These are phyloP conservation scores for Dryobates pubescens DNA, from an alignment of 2,797 vertebrate genomes.

Conservation along the genomic window DNA sequence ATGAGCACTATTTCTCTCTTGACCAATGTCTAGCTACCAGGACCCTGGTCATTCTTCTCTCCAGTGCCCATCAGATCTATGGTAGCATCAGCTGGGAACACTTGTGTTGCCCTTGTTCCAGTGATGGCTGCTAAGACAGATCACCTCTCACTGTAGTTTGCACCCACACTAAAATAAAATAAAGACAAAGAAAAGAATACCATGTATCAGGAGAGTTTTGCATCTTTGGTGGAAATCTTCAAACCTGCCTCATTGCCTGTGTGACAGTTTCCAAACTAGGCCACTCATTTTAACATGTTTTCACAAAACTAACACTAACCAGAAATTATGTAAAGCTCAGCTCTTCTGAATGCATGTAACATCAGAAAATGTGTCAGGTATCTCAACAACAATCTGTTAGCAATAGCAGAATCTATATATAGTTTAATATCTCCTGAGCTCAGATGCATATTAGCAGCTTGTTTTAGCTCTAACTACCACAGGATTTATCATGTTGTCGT, in stretches of 20 bases:
- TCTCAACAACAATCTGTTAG: slow-evolving; percentile 64
- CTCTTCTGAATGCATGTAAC: slow-evolving; percentile 52
- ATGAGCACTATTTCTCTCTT: fast-evolving
- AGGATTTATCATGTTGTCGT: slow-evolving; percentile 32
- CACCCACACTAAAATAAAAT: not conserved
- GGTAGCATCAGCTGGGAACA: fast-evolving
- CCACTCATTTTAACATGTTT: slow-evolving; percentile 54
- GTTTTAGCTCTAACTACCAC: slow-evolving; percentile 47
- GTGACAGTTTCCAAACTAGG: slow-evolving; percentile 59
- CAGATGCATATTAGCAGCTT: slow-evolving; percentile 50
- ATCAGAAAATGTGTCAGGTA: slow-evolving; percentile 68
- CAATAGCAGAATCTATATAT: slow-evolving; percentile 62
- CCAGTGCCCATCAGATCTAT: fast-evolving
- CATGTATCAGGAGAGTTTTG: not conserved
- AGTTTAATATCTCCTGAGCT: slow-evolving; percentile 67
- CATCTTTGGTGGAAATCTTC: not conserved
- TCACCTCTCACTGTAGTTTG: not conserved
- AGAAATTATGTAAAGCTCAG: slow-evolving; percentile 68
- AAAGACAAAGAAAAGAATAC: not conserved
- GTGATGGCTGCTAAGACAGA: fast-evolving
- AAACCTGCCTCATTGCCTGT: not conserved
- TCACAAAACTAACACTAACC: slow-evolving; percentile 59
- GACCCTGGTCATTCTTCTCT: not conserved
- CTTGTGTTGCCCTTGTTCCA: not conserved
- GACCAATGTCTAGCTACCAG: not conserved